A percentile compares a stretch with the other conserved stretches of the same genome.
phyloP scores from a whole-genome alignment of 2,888 invertebrate species.

The Amphipyra tragopoginis region DNA sequence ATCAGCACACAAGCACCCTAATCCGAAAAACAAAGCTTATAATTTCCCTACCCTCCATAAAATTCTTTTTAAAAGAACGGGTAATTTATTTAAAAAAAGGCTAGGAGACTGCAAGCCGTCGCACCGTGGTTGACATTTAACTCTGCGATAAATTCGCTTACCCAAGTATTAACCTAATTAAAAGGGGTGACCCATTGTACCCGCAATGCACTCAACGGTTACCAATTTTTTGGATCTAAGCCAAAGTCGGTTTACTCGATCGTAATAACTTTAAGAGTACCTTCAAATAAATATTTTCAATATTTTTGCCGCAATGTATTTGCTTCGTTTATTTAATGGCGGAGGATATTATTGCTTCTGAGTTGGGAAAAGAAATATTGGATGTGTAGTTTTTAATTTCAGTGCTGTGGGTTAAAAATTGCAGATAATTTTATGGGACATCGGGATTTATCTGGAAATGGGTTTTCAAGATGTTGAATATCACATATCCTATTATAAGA shows the following conservation, averaged over 20 bases:
- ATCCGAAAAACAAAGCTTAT: constrained; percentile 40
- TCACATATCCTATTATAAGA: too few relatives aligned
- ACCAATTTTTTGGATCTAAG: constrained; percentile 50
- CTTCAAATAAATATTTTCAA: constrained; percentile 50
- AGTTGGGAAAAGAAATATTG: constrained; percentile 14
- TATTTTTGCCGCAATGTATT: constrained; percentile 42
- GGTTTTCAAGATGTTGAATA: too few relatives aligned
- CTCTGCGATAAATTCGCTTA: constrained; percentile 47
- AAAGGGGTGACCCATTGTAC: constrained; percentile 46
- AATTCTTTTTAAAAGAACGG: constrained; percentile 23
- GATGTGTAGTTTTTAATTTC: not conserved
- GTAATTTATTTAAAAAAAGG: constrained; percentile 29
- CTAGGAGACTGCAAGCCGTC: constrained; percentile 27
- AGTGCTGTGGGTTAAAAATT: not conserved
- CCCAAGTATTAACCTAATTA: constrained; percentile 61
- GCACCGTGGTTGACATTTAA: constrained; percentile 45
- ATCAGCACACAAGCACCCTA: constrained; percentile 30
- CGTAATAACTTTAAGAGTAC: constrained; percentile 53
- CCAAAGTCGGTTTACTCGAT: constrained; percentile 50
- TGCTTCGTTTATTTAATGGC: constrained; percentile 32
- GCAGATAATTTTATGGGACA: too few relatives aligned
- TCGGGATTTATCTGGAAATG: too few relatives aligned
- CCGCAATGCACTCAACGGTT: constrained; percentile 56
- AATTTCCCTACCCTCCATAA: constrained; percentile 25
- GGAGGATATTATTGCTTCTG: constrained; percentile 19